Base-by-base conservation (phyloP, 1,140 invertebrate genomes). In the Riptortus pedestris region DNA sequence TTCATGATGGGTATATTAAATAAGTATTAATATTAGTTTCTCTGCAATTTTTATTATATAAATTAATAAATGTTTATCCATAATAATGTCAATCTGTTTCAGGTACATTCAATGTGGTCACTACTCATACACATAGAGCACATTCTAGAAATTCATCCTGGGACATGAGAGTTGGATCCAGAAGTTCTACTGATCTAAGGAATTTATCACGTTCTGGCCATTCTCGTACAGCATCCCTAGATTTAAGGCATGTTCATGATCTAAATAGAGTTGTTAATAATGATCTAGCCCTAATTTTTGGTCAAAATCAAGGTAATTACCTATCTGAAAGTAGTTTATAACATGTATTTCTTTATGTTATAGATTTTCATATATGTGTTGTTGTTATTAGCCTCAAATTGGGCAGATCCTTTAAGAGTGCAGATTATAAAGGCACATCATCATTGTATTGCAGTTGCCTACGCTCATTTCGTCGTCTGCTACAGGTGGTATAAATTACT, bases 381-480 rank as follows among this genome's bases (percentile, higher is more conserved):
- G n/a, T n/a, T n/a, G n/a, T 60, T 64, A 65, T 62, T 66, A 81
- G 80, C 77, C 68, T 83, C 80, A 33, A 79, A 77, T 67, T 92
- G 88, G 87, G 81, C 85, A 16, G 90, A 94, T 76, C 90, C 88
- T 33, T 72, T 93, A 68, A 79, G 91, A 69, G 92, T 95, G 45
- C 87, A 93, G 74, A 93, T 97, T 67, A 90, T 98, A 64, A 91
- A 93, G 75, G 94, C 94, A 16, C 94, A 98, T 79, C 93, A 97
- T 73, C 97, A 97, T 74, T 97, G 93, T 90, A 93, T 98, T 68
- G 92, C 90, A 63, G 93, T 96, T 29, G 93, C 92, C 12, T 98
- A 96, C 76, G 87, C 91, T 55, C 92, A 98, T 78, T 95, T 93
- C 78, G 88, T 97, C 14, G 88, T 90, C 62, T 95, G 93, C 73